Base-by-base conservation (phyloP, 2,888 invertebrate species). In the Himalopsyche kuldschensis region DNA sequence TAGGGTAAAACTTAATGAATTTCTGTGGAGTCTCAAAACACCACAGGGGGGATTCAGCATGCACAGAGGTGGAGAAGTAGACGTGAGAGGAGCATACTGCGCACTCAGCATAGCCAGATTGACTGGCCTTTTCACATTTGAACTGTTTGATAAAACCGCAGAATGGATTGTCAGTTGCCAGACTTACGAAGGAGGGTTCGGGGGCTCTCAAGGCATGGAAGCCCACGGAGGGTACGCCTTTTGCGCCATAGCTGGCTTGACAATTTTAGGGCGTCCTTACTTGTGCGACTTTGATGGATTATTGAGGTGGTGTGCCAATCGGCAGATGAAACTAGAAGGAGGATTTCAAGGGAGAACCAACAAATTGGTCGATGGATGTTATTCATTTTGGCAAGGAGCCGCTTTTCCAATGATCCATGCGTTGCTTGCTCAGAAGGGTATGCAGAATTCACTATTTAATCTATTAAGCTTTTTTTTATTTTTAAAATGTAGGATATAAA, bases 221-320 rank as follows among this genome's bases (percentile, higher is more conserved):
- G 99, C 99, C 6, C 99, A 99, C 91, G 99, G 99, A 2, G 99
- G 99, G n/a, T 99, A 99, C 90, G 96, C 99, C 0, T 99, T 97
- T 90, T 99, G 99, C 93, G 99, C 97, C 0, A 93, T 99, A 85
- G 98, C 99, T 80, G 94, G 97, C 0, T 92, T 99, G 75, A 94
- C 96, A 3, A 91, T 99, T 84, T 91, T 99, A 20, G 94, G 95
- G 86, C 94, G 94, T 88, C 93, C 95, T 55, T 91, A 95, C 87
- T 90, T 95, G 35, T 96, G 96, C 90, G 95, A 97, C 90, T 90
- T 95, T 81, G 93, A 95, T 88, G 93, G 95, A 6, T 90, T 99
- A 82, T 89, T 96, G 88, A 93, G 96, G 87, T 99, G 99, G 99
- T 93, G 95, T 85, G 95, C 95, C 0, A 96, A 96, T 88, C 94